phyloP scores from a whole-genome alignment of 2,888 invertebrate species.

The Oscheius sp. region DNA sequence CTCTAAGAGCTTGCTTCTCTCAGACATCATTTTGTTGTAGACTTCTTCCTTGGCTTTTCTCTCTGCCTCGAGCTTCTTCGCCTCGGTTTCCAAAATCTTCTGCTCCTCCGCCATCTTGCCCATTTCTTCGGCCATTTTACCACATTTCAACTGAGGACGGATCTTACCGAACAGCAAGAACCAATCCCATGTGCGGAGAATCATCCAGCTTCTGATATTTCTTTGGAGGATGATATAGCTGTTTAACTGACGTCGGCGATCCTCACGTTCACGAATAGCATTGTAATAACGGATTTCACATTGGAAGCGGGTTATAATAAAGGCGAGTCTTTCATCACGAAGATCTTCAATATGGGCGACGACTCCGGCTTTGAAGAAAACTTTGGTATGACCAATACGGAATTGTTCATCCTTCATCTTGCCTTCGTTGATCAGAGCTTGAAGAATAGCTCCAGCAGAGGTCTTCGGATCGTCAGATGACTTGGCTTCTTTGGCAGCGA shows the following conservation, averaged over 20 bases:
- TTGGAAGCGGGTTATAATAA: conserved; percentile 89
- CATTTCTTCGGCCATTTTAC: conserved; percentile 68
- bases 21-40: conserved; percentile 81
- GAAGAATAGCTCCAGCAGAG: conserved; percentile 67
- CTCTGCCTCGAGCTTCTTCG: conserved; percentile 93
- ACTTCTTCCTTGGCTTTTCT: conserved; percentile 98
- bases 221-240: conserved; percentile 62
- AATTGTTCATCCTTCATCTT: conserved; percentile 85
- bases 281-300: conserved; percentile 54
- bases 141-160: conserved; percentile 66
- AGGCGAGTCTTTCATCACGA: conserved; percentile 94
- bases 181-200: conserved; percentile 78
- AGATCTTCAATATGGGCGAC: conserved; percentile 99
- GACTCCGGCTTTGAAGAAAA: conserved; percentile 83
- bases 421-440: conserved; percentile 79
- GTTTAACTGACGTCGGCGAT: conserved; percentile 56
- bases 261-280: conserved; percentile 44
- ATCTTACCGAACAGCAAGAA: conserved; percentile 65
- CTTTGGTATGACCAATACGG: conserved; percentile 69
- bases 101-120: conserved; percentile 60
- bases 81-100: conserved; percentile 87
- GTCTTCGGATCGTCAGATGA: conserved; percentile 60
- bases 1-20: conserved; percentile 76
- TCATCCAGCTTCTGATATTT: conserved; percentile 66
- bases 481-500: conserved; percentile 67